A percentile compares a stretch with the other conserved stretches of the same genome.
Conservation (phyloP, 2,113 vertebrate genomes). For the human (Homo sapiens) region GRCh38 chr15:49706001-49706500, state of each 20-base stretch:
- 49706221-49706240: neutral
- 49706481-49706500: no score
- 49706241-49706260: neutral
- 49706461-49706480: no score
- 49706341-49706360: no score
- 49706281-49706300: neutral
- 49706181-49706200: neutral
- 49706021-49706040: neutral
- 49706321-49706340: no score
- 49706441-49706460: no score
- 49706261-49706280: neutral
- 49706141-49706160: constrained; percentile 18
- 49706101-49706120: neutral
- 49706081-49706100: neutral
- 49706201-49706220: neutral
- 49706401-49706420: no score
- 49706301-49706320: no score
- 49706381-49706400: no score
- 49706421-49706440: no score
- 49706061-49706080: neutral
- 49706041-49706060: neutral
- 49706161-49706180: neutral
- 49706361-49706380: no score
- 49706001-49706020: neutral
- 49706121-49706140: neutral